Evolutionary conservation across 37 sponge, comb jelly and placozoan genomes (phyloP), one percentile per base, ranked within the genome.

Genomic region (Crambe crambe): DNA sequence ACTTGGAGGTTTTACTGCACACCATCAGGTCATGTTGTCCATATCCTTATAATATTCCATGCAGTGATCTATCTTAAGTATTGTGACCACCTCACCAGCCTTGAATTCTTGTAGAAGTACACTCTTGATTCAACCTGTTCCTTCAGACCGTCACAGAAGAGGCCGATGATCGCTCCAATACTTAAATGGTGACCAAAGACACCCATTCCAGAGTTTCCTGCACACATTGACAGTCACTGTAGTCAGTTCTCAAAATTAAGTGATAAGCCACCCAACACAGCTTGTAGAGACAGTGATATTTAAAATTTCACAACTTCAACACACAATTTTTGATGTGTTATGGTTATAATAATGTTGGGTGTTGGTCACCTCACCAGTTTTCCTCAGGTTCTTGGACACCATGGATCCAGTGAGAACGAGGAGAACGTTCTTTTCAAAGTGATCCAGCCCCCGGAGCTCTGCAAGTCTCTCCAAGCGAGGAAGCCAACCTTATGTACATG

Each of bases 391-490:
- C 32, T 77, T 68, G 37, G 90, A 89, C 42, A 89, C 90, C 78
- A 84, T 84, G 34, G 85, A 82, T 12, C 92, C 88, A 35, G 77
- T 83, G 9, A 91, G 84, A 2, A 79, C 73, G 20, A 91, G 69
- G 21, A 91, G 56, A 17, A 82, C 80, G 22, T 87, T 87, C 77
- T 79, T 91, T 58, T 91, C 92, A 83, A 91, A 91, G 3, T 39
- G 30, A 39, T 86, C 76, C 63, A 91, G 61, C 29, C 60, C 29
- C 40, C 84, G 74, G 21, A 86, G 60, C 37, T 60, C 77, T 21
- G 84, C 79, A 2, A 91, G 86, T 20, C 80, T 58, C 79, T 91
- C 92, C 31, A 91, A 58, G 25, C 89, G 63, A 67, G 92, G 92
- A 3, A 89, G 62, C 89, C 89, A 89, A 56, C 39, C 80, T 74